Evolutionary conservation across 2,113 vertebrate genomes (phyloP).

Genomic region (Empidonax alnorum): DNA sequence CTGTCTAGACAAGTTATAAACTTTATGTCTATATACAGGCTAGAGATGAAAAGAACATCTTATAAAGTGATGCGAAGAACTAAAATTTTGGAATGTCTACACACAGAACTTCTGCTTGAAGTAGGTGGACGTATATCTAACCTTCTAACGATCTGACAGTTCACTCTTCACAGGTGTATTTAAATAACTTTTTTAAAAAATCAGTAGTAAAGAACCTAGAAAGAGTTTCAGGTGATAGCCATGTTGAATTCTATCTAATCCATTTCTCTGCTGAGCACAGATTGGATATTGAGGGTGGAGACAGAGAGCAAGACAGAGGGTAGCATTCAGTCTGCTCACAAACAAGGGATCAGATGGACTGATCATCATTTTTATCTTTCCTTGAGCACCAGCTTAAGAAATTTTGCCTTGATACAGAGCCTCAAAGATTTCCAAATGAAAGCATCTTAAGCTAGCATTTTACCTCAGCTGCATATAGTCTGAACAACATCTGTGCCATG

Average conservation of each 20-base stretch:
- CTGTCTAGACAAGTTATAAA: neutral
- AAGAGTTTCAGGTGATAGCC: neutral
- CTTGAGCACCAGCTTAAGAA: neutral
- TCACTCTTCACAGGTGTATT: neutral
- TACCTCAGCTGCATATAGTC: neutral
- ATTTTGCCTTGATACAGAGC: neutral
- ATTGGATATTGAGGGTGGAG: neutral
- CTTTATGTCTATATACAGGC: neutral
- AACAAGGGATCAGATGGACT: neutral
- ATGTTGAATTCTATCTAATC: neutral
- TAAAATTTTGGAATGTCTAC: neutral
- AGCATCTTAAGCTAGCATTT: neutral
- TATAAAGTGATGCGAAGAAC: neutral
- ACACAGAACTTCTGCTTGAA: neutral
- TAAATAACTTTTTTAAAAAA: neutral
- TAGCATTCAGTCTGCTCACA: neutral
- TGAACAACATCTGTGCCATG: neutral
- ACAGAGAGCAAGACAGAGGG: neutral
- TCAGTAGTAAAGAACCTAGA: neutral
- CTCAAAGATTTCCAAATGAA: neutral
- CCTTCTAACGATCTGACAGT: neutral
- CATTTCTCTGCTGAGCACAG: neutral
- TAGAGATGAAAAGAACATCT: neutral
- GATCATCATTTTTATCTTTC: neutral
- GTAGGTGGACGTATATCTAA: neutral